Base-by-base conservation (phyloP, 2,113 vertebrate genomes). In the Oreochromis aureus region DNA sequence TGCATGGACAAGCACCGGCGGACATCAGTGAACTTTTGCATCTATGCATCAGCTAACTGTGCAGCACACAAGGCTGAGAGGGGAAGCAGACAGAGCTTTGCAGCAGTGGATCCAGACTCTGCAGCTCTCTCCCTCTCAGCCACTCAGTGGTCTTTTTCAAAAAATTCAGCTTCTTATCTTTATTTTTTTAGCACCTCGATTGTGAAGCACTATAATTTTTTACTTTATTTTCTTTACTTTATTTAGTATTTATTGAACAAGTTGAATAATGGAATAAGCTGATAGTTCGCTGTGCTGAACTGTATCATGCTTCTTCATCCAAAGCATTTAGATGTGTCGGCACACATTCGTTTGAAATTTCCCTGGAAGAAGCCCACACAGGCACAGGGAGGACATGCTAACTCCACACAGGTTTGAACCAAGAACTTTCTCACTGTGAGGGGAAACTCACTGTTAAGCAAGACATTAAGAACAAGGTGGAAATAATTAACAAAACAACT, bases 291-390 rank as follows among this genome's bases (percentile, higher is more conserved):
- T 10, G 56, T 32, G 56, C 7, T 32, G 27, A 5, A 0, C 56
- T 59, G 58, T 59, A 32, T 59, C 5, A 59, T 27, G 32, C 7
- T 27, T 59, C 56, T 59, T 59, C 56, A 30, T 0, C 27, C 56
- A 30, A 59, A 59, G 7, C 1, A 32, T 32, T 3, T 59, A 59
- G 5, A 59, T 0, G 0, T 6, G 7, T 59, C 15, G 1, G 56
- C 2, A 16, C 56, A 59, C 5, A 32, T 18, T 59, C 1, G 15
- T 59, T 59, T 10, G 58, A 32, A 61, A 61, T 59, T 11, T 34
- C 59, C 32, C 59, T 34, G 32, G 16, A 66, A 36, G 63, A 71
- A 22, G n/a, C 19, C 34, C n/a, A 9, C n/a, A 41, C 63, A 41
- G 4, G 34, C 4, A 41, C 63, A 69, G n/a, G 63, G 34, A 41